Evolutionary conservation across 2,797 vertebrate species (phyloP), one percentile per base, ranked within the genome.

Genomic region (Rhyacichthys aspro): DNA sequence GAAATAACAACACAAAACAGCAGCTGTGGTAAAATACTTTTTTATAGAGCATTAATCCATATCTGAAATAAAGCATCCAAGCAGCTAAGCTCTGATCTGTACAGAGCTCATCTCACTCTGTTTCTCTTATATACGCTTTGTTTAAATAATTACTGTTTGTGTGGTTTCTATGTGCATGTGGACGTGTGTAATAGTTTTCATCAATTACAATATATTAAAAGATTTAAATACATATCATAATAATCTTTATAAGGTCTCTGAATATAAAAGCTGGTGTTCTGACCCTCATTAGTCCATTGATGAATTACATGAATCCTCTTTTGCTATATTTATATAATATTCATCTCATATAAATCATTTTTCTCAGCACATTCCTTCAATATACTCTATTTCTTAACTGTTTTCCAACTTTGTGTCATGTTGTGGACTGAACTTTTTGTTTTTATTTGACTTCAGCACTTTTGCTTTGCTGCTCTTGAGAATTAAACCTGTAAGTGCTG

Each of bases 201-300:
- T 85, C 78, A 83, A 72, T 85, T 77, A 80, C 62, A 77, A 36
- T 67, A 80, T 82, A 81, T 45, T 86, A 87, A 90, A 90, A 86
- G 47, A 75, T 87, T 85, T 83, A 74, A 82, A 84, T 86, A 82
- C 71, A 83, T 78, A 77, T 89, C 84, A 85, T 90, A 85, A 80
- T 89, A 79, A 81, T 76, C 28, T 56, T 43, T 44, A 33, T 56
- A 88, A 83, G 77, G 70, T 88, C 77, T 89, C 83, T 86, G 74
- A 62, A 81, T 91, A 93, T 85, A 93, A 93, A 92, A 92, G 91
- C 91, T 92, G 91, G 92, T 93, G 91, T 91, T 90, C 89, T 90
- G 86, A 91, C 90, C 90, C 88, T 92, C 89, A 90, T 92, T 87
- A 84, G 73, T 91, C 90, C 86, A 90, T 73, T 86, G 86, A 85